Evolutionary conservation across 1,140 invertebrate genomes (phyloP).

Genomic region (Zaprionus taronus): DNA sequence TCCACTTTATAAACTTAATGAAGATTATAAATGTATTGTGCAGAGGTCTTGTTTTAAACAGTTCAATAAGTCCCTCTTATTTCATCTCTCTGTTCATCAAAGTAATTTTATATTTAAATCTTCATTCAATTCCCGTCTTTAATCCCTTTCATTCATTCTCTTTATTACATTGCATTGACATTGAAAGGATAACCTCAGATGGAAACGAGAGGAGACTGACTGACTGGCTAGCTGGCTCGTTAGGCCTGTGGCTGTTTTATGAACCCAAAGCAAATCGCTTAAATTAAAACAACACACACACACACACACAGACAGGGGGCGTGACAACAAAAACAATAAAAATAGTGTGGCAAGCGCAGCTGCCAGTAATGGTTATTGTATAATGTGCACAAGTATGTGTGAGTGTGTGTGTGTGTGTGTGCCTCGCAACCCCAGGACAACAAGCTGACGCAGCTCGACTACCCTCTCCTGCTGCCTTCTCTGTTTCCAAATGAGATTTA

Average conservation of each 20-base stretch:
- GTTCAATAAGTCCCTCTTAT: no score
- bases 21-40: no score
- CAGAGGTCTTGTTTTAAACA: no score
- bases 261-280: conserved; percentile 69
- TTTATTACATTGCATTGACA: conserved; percentile 49
- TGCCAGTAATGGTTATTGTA: conserved; percentile 71
- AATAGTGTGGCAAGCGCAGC: conserved; percentile 78
- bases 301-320: conserved; percentile 15
- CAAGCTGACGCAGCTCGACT: conserved; percentile 62
- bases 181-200: conserved; percentile 45
- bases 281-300: conserved; percentile 74
- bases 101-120: neutral
- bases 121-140: neutral
- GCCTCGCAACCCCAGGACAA: conserved; percentile 54
- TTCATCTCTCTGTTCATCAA: neutral
- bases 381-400: conserved; percentile 43
- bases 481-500: conserved; percentile 67
- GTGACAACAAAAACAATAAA: conserved; percentile 68
- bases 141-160: neutral
- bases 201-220: conserved; percentile 4
- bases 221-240: conserved; percentile 36
- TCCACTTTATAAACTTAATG: no score
- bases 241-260: conserved; percentile 62
- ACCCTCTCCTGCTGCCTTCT: neutral
- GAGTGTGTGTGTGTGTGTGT: conserved; percentile 17